Percentiles rank a stretch among this genome's conserved stretches.
Evolutionary conservation across 2,797 vertebrate genomes (phyloP).

Genomic region (Orientallactaga sibirica): DNA sequence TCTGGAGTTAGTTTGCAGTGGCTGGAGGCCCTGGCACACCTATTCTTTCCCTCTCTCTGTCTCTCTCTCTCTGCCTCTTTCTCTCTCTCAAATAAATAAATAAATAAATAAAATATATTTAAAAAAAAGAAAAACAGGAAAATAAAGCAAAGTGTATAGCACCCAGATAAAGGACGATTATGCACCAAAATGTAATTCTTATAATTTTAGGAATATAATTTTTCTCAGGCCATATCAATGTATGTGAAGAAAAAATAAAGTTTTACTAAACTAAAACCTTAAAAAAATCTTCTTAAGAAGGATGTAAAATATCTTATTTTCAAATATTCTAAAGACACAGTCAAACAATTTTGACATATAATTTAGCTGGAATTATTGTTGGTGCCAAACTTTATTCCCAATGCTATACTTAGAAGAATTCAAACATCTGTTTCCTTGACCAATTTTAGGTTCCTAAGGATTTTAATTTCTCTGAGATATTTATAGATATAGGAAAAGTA

Average conservation of each 20-base stretch:
- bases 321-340: slow-evolving; percentile 51
- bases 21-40: no score
- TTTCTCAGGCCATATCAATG: neutral
- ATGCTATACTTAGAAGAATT: slow-evolving; percentile 57
- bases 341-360: slow-evolving; percentile 48
- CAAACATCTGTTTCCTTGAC: slow-evolving; percentile 76
- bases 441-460: slow-evolving; percentile 69
- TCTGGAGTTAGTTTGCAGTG: no score
- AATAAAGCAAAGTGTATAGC: no score
- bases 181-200: slow-evolving; percentile 57
- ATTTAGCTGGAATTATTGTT: slow-evolving; percentile 56
- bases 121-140: no score
- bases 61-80: no score
- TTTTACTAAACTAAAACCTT: slow-evolving; percentile 52
- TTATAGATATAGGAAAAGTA: slow-evolving; percentile 70
- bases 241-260: slow-evolving; percentile 59
- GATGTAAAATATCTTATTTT: slow-evolving; percentile 60
- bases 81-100: no score
- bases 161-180: slow-evolving; percentile 8
- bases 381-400: slow-evolving; percentile 60
- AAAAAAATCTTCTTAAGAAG: slow-evolving; percentile 43
- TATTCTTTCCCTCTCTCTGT: no score
- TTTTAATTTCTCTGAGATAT: slow-evolving; percentile 77
- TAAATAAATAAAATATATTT: no score
- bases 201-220: slow-evolving; percentile 63